Percentiles rank a stretch among this genome's conserved stretches.
Conservation (phyloP, 2,113 vertebrate genomes). For the Clarias batrachus region DNA sequence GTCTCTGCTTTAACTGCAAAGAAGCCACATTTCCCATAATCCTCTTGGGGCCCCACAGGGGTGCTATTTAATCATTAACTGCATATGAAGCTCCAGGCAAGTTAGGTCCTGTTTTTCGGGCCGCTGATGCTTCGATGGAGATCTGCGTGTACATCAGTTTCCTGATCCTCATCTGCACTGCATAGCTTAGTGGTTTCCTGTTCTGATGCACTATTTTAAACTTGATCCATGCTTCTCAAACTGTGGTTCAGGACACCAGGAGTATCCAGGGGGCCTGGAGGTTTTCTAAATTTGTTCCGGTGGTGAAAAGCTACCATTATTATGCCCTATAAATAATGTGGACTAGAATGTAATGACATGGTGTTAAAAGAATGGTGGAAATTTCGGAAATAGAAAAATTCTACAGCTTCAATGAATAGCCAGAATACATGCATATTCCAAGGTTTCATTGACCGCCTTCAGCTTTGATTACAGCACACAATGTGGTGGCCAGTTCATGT, state of each 20-base stretch:
- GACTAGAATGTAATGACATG: not conserved
- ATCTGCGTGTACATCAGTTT: not conserved
- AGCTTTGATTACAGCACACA: no score
- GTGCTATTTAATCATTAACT: slow-evolving; percentile 16
- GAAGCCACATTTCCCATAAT: slow-evolving; percentile 27
- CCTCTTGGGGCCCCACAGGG: not conserved
- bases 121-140: not conserved
- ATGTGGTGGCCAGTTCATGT: no score
- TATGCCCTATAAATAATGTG: not conserved
- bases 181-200: not conserved
- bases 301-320: slow-evolving; percentile 1
- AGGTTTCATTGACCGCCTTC: no score
- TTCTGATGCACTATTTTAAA: not conserved
- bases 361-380: not conserved
- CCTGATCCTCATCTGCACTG: slow-evolving; percentile 4
- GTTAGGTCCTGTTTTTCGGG: slow-evolving; percentile 7
- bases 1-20: slow-evolving; percentile 38
- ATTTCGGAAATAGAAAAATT: not conserved
- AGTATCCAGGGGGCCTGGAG: not conserved
- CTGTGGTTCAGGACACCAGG: not conserved
- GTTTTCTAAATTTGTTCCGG: not conserved
- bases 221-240: not conserved
- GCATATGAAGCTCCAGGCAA: not conserved
- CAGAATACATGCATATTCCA: not conserved
- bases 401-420: not conserved